Evolutionary conservation across 2,888 invertebrate species (phyloP), one percentile per base, ranked within the genome.

Genomic region (Prenolepis imparis): DNA sequence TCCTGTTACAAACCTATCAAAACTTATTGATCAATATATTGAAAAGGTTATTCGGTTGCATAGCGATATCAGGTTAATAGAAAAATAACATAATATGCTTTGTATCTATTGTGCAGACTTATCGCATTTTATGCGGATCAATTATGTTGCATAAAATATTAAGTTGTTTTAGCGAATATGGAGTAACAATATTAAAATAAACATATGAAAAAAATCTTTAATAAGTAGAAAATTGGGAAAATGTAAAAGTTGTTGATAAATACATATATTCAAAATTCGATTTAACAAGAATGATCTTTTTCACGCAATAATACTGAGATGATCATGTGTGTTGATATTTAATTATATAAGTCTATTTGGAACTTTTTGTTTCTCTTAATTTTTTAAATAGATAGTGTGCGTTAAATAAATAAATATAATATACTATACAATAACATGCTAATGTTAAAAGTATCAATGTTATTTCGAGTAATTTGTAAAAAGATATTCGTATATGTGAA

Each of bases 1-100:
- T 8, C 5, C 8, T 73, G 81, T 77, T 84, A 84, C 84, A 83
- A 86, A 85, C 44, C 63, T 55, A 28, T 15, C 48, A 68, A 61
- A 87, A 85, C 55, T 74, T 48, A 81, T 61, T 64, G 75, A 73
- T 72, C 70, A 78, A 68, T 78, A 73, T 44, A 21, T 68, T 48
- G 61, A 64, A 81, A 28, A 84, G 73, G 84, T 87, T 84, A 66
- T 68, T 66, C 82, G 61, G 18, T 48, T 78, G 59, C 78, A 67
- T 48, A n/a, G 74, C 72, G 72, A 77, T 81, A 72, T 72, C 48
- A 59, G n/a, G 61, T 82, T 74, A 81, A 86, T 83, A 64, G 80
- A 77, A 67, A 73, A 75, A 63, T 18, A 75, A 64, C 28, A 67
- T 15, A 57, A 67, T 77, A 57, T 28, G 32, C n/a, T 57, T 77